Evolutionary conservation across 2,888 invertebrate genomes (phyloP).

Genomic region (Perdita meconis): DNA sequence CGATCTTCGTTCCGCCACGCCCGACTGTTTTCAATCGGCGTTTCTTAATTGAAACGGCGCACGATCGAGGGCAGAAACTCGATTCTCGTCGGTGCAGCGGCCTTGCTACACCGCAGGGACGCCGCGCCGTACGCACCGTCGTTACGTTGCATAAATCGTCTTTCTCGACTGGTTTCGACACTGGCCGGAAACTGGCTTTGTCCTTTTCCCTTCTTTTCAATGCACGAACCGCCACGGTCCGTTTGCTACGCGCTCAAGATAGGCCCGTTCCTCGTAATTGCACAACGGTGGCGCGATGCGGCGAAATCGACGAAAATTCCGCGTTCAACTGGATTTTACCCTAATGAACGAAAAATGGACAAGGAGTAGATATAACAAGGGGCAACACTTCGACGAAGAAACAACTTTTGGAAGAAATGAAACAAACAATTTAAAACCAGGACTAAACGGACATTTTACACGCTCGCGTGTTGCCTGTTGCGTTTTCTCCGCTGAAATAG

Average conservation of each 20-base stretch:
- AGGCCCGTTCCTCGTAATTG: conserved; percentile 38
- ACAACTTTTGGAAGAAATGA: too few relatives aligned
- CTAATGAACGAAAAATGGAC: not conserved
- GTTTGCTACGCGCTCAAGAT: conserved; percentile 55
- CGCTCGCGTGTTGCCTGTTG: too few relatives aligned
- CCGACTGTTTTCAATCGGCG: conserved; percentile 10
- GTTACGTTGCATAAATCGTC: conserved; percentile 57
- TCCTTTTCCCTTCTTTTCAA: conserved; percentile 44
- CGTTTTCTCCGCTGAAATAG: too few relatives aligned
- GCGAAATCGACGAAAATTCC: conserved; percentile 54
- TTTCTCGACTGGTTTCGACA: conserved; percentile 54
- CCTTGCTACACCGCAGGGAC: not conserved
- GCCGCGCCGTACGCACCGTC: not conserved
- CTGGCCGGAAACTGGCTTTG: conserved; percentile 66
- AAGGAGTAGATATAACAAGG: too few relatives aligned
- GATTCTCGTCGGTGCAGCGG: not conserved
- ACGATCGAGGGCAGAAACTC: not conserved
- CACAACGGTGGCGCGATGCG: conserved; percentile 19
- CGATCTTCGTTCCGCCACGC: not conserved
- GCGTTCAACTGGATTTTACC: conserved; percentile 13
- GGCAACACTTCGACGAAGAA: too few relatives aligned
- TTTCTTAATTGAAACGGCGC: not conserved
- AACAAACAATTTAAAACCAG: too few relatives aligned
- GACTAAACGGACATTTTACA: too few relatives aligned
- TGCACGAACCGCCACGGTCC: conserved; percentile 25